Conservation (phyloP, 2,888 invertebrate genomes). For the Beris chalybata region DNA sequence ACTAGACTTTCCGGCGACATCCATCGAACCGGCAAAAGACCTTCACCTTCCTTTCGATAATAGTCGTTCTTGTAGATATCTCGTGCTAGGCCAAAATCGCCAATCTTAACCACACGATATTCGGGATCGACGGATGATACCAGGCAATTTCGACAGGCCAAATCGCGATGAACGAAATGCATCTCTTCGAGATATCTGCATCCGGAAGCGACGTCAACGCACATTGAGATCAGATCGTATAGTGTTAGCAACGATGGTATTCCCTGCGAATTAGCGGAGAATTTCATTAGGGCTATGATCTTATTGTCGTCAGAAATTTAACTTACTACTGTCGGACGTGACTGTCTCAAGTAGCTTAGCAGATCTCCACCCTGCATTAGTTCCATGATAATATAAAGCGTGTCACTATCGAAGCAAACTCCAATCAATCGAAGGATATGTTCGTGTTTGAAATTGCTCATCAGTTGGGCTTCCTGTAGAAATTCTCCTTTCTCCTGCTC, state of each 20-base stretch:
- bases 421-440: conserved; percentile 92
- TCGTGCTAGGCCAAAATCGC: conserved; percentile 94
- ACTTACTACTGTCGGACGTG: conserved; percentile 71
- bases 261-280: conserved; percentile 54
- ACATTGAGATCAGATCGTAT: conserved; percentile 86
- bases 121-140: conserved; percentile 73
- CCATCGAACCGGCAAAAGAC: conserved; percentile 93
- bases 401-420: conserved; percentile 91
- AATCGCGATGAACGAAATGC: conserved; percentile 95
- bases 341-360: conserved; percentile 82
- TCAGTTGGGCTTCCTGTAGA: conserved; percentile 92
- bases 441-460: conserved; percentile 97
- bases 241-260: conserved; percentile 70
- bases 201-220: conserved; percentile 93
- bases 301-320: background rate
- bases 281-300: background rate
- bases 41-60: conserved; percentile 91
- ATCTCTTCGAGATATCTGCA: conserved; percentile 95
- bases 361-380: conserved; percentile 98
- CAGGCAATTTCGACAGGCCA: conserved; percentile 94
- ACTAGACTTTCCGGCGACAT: conserved; percentile 97
- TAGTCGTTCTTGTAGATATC: conserved; percentile 98
- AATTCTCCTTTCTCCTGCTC: conserved; percentile 91
- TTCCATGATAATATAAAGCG: conserved; percentile 93
- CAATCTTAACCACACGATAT: conserved; percentile 69